Base-by-base conservation (phyloP, 2,113 vertebrate genomes). In the Hippopotamus amphibius region DNA sequence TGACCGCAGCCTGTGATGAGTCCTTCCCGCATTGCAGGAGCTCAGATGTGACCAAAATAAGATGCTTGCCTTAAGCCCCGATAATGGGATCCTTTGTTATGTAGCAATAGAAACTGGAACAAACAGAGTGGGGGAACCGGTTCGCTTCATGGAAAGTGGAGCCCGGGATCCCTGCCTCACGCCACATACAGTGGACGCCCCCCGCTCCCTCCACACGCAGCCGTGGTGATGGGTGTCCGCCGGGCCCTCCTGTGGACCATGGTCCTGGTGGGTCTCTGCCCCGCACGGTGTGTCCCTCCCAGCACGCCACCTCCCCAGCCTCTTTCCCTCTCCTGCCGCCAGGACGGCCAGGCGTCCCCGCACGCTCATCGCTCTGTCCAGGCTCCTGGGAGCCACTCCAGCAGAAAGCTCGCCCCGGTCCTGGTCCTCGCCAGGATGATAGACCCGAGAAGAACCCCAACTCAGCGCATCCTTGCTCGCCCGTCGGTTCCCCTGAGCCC, bases 371-470 rank as follows among this genome's bases (percentile, higher is more conserved):
- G 2, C 65, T 65, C 24, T 22, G 2, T 30, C 33, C 0, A 5
- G 41, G 74, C 55, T 65, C 37, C 65, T 14, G 16, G 24, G 37
- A 48, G 65, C 65, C 41, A 26, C 22, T 6, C 17, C 5, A 6
- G 41, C 41, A 4, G 17, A 1, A 7, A 28, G 24, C n/a, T 7
- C 30, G 55, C 59, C n/a, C 24, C 0, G 0, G 28, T 33, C 50
- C 14, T 12, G 24, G 57, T 21, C 46, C 76, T 43, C 19, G 2
- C 43, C 50, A n/a, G 22, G 33, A 28, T 16, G 37, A 37, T 41
- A 26, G 19, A 48, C 15, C 43, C 33, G 46, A 55, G 33, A 30
- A 65, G 21, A 2, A 12, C n/a, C 48, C 4, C 43, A 66, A 5
- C 21, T 22, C 19, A 33, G 55, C 1, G 43, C 28, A 13, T 65